Evolutionary conservation across 2,113 vertebrate genomes (phyloP).

Genomic region (Dicrurus megarhynchus): DNA sequence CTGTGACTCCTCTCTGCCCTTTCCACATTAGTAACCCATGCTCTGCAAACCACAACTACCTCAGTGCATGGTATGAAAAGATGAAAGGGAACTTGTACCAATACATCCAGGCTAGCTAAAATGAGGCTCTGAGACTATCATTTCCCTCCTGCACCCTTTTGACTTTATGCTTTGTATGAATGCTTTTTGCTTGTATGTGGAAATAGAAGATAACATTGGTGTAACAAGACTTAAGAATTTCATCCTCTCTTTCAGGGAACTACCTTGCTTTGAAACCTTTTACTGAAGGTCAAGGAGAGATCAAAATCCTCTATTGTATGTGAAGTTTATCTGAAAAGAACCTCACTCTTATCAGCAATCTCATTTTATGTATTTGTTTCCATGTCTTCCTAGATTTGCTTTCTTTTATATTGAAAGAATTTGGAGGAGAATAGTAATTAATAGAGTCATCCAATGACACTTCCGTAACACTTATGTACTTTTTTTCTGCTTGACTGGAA

Average conservation of each 20-base stretch:
- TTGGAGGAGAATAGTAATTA: background rate
- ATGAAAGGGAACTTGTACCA: background rate
- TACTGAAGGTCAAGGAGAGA: background rate
- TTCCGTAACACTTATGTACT: background rate
- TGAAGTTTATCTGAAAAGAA: background rate
- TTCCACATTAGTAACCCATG: background rate
- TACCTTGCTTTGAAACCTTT: background rate
- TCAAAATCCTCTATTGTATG: background rate
- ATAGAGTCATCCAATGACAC: background rate
- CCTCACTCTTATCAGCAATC: background rate
- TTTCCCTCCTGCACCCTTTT: background rate
- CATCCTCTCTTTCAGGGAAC: fast-evolving
- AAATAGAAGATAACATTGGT: background rate
- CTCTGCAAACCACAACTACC: background rate
- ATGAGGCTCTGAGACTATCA: background rate
- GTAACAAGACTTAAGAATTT: background rate
- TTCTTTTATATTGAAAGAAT: background rate
- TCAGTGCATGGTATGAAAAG: background rate
- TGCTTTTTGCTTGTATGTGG: background rate
- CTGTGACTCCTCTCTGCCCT: background rate
- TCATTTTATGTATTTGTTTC: background rate
- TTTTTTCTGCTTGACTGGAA: background rate
- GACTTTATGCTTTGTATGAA: background rate
- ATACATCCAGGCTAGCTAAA: background rate
- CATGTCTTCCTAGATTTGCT: background rate